Evolutionary conservation across 1,140 invertebrate genomes (phyloP), one percentile per base, ranked within the genome.

Genomic region (Drosophila neocordata): DNA sequence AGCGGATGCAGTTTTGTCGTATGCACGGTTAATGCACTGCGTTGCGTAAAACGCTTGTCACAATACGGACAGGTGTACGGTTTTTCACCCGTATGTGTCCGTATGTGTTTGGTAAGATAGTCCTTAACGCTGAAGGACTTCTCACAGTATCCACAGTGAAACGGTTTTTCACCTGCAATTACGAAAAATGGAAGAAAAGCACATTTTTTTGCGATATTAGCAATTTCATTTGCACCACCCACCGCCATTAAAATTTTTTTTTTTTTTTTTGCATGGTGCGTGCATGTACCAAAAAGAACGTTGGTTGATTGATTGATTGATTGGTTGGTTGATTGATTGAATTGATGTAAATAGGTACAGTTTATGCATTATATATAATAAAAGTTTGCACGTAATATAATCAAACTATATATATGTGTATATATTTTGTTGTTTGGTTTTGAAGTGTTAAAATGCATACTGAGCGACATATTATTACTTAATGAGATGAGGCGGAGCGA

Each of bases 61-160:
- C 90, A 91, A 44, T 91, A 91, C 57, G 90, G 89, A 82, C 90
- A 91, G 70, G 87, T 90, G 61, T 91, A 91, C 38, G 90, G 90
- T 65, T 91, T 91, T 65, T 91, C 90, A 53, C 90, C 90, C 52
- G 90, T 91, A 51, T 91, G 90, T 71, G 90, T 91, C 68, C 90
- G 87, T 89, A 91, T 91, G 75, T 91, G 90, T 74, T 91, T 91
- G 78, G 90, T 91, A 51, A 91, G 83, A 75, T 91, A 91, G 73
- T 91, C 90, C 82, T 91, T 91, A 68, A 91, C 90, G 67, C 90
- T 91, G 58, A 91, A 91, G 73, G 88, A 73, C 76, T 91, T 91
- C 75, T 91, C 90, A 74, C 90, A 91, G 73, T 91, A 91, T 38
- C 67, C 73, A 63, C 90, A 91, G 38, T 90, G 90, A 66, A 89